Conservation (phyloP, 2,888 invertebrate genomes). For the Lycophotia porphyrea region DNA sequence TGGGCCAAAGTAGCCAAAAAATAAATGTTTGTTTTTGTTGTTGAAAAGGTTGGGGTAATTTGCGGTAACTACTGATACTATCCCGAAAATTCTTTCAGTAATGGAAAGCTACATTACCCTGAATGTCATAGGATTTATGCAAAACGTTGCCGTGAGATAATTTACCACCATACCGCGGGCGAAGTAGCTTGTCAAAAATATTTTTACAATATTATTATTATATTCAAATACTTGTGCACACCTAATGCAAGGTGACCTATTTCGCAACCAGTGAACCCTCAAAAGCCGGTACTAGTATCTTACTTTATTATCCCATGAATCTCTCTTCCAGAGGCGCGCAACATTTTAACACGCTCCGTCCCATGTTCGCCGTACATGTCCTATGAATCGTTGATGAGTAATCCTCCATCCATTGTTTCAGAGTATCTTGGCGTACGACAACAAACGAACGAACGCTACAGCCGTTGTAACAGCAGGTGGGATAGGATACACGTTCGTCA, state of each 20-base stretch:
- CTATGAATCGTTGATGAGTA: slow-evolving; percentile 60
- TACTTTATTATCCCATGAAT: slow-evolving; percentile 54
- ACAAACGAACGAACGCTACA: slow-evolving; percentile 67
- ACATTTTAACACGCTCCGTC: slow-evolving; percentile 37
- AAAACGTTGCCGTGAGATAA: neutral
- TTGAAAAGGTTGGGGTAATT: neutral
- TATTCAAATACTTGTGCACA: neutral
- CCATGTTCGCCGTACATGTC: slow-evolving; percentile 25
- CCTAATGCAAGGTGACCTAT: neutral
- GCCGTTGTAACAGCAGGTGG: slow-evolving; percentile 73
- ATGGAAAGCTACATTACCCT: neutral
- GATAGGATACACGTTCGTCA: slow-evolving; percentile 72
- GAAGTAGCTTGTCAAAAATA: no score
- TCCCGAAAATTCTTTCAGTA: neutral
- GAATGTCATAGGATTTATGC: neutral
- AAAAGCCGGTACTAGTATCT: slow-evolving; percentile 30
- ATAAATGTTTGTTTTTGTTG: no score
- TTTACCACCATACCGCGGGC: neutral
- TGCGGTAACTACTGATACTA: neutral
- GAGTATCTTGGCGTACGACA: slow-evolving; percentile 73
- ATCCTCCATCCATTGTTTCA: slow-evolving; percentile 64
- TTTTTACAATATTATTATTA: neutral
- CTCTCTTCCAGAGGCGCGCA: slow-evolving; percentile 25
- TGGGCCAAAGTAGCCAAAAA: no score
- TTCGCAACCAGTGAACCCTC: slow-evolving; percentile 15